Base-by-base conservation (phyloP, 2,888 invertebrate species). In the Lithophane semibrunnea region DNA sequence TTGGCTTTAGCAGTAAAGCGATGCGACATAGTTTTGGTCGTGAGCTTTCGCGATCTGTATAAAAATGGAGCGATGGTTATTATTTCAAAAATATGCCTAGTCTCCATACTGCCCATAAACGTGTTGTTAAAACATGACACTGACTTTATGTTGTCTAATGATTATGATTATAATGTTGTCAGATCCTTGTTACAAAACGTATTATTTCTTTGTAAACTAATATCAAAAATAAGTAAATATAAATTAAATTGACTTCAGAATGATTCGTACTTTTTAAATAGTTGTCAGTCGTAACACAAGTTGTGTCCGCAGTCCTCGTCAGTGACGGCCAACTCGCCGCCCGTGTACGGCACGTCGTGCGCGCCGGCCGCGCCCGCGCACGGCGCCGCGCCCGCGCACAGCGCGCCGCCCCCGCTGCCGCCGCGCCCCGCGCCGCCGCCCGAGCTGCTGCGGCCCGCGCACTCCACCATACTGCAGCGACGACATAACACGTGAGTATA, bases 391-490 rank as follows among this genome's bases (percentile, higher is more conserved):
- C 92, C 95, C 94, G 82, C 94, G 93, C 3, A 24, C 68, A 65
- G 82, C 75, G 60, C 91, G 18, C 92, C 93, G 69, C 93, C 95
- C 18, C 95, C 95, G 7, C 93, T 95, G 79, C 96, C 95, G 7
- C 96, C 95, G 79, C 94, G 94, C 1, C 96, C 96, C 61, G 91
- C 94, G 73, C 95, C 94, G 54, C 94, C 95, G 24, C 97, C 97
- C 71, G 96, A 93, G 83, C 93, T 97, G 88, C 94, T 97, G 84
- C 93, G 97, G 0, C 97, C 97, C 60, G 95, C 96, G 71, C 96
- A 96, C 91, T 97, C 97, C 83, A 94, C 97, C 76, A 95, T 96
- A 54, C 92, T 97, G 91, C 96, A 96, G 92, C 81, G 96, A 21
- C 68, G 96, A 1, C 95, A 94, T 37, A 92, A 88, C 84, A 89